These are phyloP conservation scores for Campylomormyrus tamandua DNA, from an alignment of 2,113 vertebrate genomes.

Conservation along the genomic window DNA sequence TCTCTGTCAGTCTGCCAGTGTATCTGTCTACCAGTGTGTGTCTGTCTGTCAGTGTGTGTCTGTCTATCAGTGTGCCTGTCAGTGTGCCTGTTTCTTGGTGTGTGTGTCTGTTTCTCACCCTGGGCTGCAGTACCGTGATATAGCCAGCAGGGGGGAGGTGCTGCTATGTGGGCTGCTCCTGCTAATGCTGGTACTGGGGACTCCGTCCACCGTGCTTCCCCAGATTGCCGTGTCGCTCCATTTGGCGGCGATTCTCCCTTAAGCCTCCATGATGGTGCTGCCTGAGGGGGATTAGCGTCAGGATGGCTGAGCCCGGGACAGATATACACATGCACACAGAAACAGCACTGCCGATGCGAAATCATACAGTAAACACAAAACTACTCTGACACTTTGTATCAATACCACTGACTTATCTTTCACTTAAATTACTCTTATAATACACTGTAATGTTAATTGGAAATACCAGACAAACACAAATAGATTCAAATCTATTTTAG, in stretches of 20 bases:
- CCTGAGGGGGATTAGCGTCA: not conserved
- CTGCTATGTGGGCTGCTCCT: not conserved
- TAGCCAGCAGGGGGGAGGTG: not conserved
- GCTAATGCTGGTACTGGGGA: not conserved
- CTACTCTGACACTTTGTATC: too few relatives aligned
- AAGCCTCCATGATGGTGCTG: not conserved
- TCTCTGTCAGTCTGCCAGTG: too few relatives aligned
- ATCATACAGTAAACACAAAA: too few relatives aligned
- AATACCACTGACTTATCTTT: too few relatives aligned
- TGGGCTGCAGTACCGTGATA: not conserved
- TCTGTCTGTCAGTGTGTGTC: not conserved
- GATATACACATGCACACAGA: too few relatives aligned
- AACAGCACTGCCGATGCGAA: too few relatives aligned
- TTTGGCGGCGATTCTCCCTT: not conserved
- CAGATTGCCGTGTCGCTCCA: not conserved
- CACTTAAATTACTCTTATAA: too few relatives aligned
- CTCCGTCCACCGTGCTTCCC: not conserved
- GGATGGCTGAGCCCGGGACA: not conserved
- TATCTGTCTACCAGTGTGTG: too few relatives aligned
- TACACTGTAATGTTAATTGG: too few relatives aligned
- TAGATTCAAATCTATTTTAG: too few relatives aligned
- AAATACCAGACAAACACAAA: too few relatives aligned
- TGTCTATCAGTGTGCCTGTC: not conserved
- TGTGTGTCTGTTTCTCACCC: not conserved
- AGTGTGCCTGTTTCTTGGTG: not conserved